These are phyloP conservation scores for Trichogramma evanescens DNA, from an alignment of 2,888 invertebrate genomes.

Conservation along the genomic window DNA sequence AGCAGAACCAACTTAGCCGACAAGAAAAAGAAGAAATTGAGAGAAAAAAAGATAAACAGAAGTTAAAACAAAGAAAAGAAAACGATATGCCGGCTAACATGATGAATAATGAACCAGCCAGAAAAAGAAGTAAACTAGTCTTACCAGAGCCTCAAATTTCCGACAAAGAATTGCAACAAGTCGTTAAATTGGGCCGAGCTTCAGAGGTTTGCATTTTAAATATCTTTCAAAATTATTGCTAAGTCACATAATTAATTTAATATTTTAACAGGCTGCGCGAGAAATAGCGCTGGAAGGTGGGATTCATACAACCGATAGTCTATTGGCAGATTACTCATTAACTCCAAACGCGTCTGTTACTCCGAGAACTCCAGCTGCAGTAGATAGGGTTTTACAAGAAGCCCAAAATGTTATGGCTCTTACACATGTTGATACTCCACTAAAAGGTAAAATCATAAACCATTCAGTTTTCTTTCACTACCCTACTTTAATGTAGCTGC, in stretches of 20 bases:
- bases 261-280: slow-evolving; percentile 58
- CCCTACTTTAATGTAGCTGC: not conserved
- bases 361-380: slow-evolving; percentile 81
- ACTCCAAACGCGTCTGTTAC: slow-evolving; percentile 62
- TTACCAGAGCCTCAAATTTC: slow-evolving; percentile 95
- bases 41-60: slow-evolving; percentile 90
- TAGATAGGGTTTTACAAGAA: slow-evolving; percentile 82
- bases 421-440: slow-evolving; percentile 93
- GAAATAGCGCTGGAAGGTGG: slow-evolving; percentile 77
- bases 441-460: slow-evolving; percentile 57
- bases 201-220: slow-evolving; percentile 55
- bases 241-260: not conserved
- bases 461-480: not conserved
- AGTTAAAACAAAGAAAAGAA: slow-evolving; percentile 90
- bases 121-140: slow-evolving; percentile 91
- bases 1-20: slow-evolving; percentile 87
- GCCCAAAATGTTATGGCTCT: slow-evolving; percentile 98
- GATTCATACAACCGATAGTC: slow-evolving; percentile 71
- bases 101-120: slow-evolving; percentile 80
- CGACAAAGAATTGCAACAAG: slow-evolving; percentile 83
- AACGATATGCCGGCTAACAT: slow-evolving; percentile 90
- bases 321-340: slow-evolving; percentile 83
- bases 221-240: not conserved
- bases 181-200: slow-evolving; percentile 84
- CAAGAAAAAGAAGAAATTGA: slow-evolving; percentile 91